Percentiles rank a stretch among this genome's conserved stretches.
These are phyloP conservation scores for Bacillus rossius DNA, from an alignment of 1,140 invertebrate species.

Conservation along the genomic window DNA sequence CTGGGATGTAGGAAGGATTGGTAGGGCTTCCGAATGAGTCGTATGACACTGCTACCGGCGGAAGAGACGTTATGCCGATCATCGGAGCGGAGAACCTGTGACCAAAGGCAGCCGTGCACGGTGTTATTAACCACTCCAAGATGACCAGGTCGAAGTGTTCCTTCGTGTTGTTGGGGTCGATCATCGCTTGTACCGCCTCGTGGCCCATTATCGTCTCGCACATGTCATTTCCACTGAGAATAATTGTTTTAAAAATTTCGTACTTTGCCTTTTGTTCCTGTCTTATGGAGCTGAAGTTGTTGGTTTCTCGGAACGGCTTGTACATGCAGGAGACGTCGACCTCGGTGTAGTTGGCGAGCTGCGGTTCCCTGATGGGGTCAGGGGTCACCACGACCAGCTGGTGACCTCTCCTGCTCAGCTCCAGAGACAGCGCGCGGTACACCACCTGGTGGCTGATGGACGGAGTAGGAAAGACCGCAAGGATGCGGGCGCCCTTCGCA, in stretches of 20 bases:
- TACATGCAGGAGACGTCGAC: slow-evolving; percentile 25
- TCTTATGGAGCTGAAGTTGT: not conserved
- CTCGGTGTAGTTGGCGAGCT: slow-evolving; percentile 46
- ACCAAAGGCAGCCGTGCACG: not conserved
- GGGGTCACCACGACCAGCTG: slow-evolving; percentile 49
- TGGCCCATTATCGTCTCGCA: not conserved
- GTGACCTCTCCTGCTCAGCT: slow-evolving; percentile 48
- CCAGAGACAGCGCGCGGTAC: slow-evolving; percentile 47
- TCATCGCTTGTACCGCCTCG: not conserved
- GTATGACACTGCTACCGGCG: not conserved
- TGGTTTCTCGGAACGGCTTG: not conserved
- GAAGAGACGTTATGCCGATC: slow-evolving; percentile 2
- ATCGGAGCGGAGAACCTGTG: slow-evolving; percentile 6
- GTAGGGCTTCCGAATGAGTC: not conserved
- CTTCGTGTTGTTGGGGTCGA: not conserved
- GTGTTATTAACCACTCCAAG: not conserved
- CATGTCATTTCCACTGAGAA: not conserved
- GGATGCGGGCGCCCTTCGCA: slow-evolving; percentile 18
- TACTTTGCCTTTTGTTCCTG: not conserved
- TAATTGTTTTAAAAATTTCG: not conserved
- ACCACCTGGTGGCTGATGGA: slow-evolving; percentile 52
- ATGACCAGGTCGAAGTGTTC: slow-evolving; percentile 10
- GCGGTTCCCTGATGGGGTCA: slow-evolving; percentile 41
- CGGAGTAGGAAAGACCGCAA: slow-evolving; percentile 42
- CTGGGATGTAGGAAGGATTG: not conserved